Evolutionary conservation across 2,797 vertebrate genomes (phyloP).

Genomic region (Labroides dimidiatus): DNA sequence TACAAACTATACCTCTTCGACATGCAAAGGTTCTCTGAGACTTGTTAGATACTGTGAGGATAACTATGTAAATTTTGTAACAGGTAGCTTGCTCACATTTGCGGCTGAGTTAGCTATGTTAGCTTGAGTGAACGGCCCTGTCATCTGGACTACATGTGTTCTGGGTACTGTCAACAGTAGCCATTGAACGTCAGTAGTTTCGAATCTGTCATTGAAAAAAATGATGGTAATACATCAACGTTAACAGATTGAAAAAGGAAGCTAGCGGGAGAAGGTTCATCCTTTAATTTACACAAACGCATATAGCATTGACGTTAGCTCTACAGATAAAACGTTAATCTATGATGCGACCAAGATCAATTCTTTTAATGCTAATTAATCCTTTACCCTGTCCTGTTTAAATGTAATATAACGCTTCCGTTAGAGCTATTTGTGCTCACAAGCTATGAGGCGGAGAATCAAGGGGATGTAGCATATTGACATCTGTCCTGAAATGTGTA

Average conservation of each 20-base stretch:
- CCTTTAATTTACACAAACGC: neutral
- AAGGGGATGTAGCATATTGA: neutral
- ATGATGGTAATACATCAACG: neutral
- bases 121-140: neutral
- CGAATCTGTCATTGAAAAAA: neutral
- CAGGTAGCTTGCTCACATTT: slow-evolving; percentile 2
- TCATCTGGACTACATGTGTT: neutral
- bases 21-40: neutral
- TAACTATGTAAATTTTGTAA: neutral
- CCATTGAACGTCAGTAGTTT: slow-evolving; percentile 1
- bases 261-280: slow-evolving; percentile 14
- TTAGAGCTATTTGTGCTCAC: neutral
- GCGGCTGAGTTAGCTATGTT: neutral
- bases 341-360: neutral
- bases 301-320: neutral
- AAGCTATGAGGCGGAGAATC: neutral
- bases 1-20: neutral
- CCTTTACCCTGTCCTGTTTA: neutral
- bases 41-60: neutral
- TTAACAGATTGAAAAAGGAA: slow-evolving; percentile 4
- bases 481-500: neutral
- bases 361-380: neutral
- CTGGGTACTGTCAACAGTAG: neutral
- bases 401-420: neutral
- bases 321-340: neutral